These are phyloP conservation scores for Styela plicata DNA, from an alignment of 23 tunicate species.

Conservation along the genomic window DNA sequence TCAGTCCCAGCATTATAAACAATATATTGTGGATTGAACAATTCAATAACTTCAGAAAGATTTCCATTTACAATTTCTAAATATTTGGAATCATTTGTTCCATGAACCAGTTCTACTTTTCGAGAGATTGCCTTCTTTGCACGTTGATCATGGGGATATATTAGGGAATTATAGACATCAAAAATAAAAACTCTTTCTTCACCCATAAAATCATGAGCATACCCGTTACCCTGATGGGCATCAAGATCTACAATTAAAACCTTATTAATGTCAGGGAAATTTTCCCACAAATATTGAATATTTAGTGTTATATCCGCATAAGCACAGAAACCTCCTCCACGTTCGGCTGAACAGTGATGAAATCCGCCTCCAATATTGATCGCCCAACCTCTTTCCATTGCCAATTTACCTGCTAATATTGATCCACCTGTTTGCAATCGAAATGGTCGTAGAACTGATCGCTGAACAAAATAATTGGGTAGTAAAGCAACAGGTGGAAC, in stretches of 20 bases:
- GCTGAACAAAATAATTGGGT: slow-evolving; percentile 79
- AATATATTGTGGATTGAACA: slow-evolving; percentile 59
- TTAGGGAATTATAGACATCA: slow-evolving; percentile 73
- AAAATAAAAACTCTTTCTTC: slow-evolving; percentile 67
- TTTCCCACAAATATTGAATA: slow-evolving; percentile 35
- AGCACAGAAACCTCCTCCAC: slow-evolving; percentile 94
- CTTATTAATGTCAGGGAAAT: slow-evolving; percentile 25
- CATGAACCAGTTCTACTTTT: slow-evolving; percentile 58
- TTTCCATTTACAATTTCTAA: slow-evolving; percentile 43
- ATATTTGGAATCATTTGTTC: slow-evolving; percentile 39
- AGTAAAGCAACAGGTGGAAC: slow-evolving; percentile 74
- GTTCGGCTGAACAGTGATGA: slow-evolving; percentile 70
- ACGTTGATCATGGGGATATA: slow-evolving; percentile 73
- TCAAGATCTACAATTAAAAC: slow-evolving; percentile 86
- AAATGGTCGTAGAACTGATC: slow-evolving; percentile 57
- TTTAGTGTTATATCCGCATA: slow-evolving; percentile 83
- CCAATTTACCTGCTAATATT: slow-evolving; percentile 67
- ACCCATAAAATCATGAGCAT: slow-evolving; percentile 81
- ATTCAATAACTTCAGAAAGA: slow-evolving; percentile 41
- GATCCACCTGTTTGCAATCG: slow-evolving; percentile 95
- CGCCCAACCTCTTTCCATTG: slow-evolving; percentile 81
- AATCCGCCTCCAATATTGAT: slow-evolving; percentile 94
- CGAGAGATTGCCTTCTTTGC: slow-evolving; percentile 74
- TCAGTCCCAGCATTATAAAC: slow-evolving; percentile 97
- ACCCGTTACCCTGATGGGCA: slow-evolving; percentile 96